Evolutionary conservation across 2,113 vertebrate genomes (phyloP).

Genomic region (Atractosteus spatula): DNA sequence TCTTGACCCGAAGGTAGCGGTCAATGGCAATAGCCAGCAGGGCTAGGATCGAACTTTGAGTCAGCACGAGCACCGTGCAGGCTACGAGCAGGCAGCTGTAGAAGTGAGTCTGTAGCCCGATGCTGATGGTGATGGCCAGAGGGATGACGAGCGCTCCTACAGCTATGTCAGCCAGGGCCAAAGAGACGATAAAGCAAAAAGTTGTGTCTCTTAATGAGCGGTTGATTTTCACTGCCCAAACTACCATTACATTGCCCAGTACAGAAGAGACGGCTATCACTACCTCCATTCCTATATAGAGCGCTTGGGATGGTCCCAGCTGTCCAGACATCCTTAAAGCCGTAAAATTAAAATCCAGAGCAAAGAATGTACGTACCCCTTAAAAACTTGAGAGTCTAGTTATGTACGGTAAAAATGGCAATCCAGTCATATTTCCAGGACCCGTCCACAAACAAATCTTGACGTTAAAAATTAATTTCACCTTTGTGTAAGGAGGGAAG

Average conservation of each 20-base stretch:
- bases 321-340: conserved; percentile 66
- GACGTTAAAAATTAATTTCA: no score
- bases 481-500: not conserved
- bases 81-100: conserved; percentile 87
- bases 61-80: conserved; percentile 91
- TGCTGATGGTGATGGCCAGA: conserved; percentile 87
- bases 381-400: not conserved
- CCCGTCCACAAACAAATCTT: not conserved
- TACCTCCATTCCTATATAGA: conserved; percentile 89
- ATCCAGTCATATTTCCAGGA: not conserved
- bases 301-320: conserved; percentile 65
- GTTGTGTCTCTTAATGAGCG: conserved; percentile 87
- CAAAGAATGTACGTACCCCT: not conserved
- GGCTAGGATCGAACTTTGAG: conserved; percentile 94
- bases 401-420: not conserved
- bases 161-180: conserved; percentile 90
- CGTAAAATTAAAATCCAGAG: not conserved
- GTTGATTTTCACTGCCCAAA: conserved; percentile 95
- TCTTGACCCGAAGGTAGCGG: conserved; percentile 92
- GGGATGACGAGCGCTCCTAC: conserved; percentile 94
- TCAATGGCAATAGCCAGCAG: conserved; percentile 94
- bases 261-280: conserved; percentile 88
- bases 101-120: conserved; percentile 79
- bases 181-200: conserved; percentile 90
- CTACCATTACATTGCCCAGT: conserved; percentile 92